These are phyloP conservation scores for Balanococcus diminutus DNA, from an alignment of 2,888 invertebrate genomes.

Conservation along the genomic window DNA sequence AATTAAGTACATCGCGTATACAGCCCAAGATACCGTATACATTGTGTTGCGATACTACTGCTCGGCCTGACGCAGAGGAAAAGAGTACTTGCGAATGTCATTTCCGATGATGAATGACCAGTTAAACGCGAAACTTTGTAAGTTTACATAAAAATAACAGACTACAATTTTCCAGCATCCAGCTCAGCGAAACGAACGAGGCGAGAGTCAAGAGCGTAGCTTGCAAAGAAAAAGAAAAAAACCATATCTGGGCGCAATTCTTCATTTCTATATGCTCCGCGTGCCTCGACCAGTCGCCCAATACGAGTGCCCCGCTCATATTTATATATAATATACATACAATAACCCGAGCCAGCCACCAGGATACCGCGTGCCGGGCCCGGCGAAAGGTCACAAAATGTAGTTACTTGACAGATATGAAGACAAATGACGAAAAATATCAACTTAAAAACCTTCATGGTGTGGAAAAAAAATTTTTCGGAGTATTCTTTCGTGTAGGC, in stretches of 20 bases:
- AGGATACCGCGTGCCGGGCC: not conserved
- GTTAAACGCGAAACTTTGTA: constrained; percentile 44
- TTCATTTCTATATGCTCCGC: constrained; percentile 25
- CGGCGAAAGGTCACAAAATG: constrained; percentile 34
- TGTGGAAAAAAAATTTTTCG: constrained; percentile 1
- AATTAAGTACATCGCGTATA: no score
- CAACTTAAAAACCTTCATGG: constrained; percentile 35
- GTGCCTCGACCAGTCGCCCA: no score
- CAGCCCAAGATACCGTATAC: no score
- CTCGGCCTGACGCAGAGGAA: no score
- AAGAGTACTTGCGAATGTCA: constrained; percentile 39
- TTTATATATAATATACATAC: not conserved
- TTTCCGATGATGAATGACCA: constrained; percentile 42
- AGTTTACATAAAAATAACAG: constrained; percentile 43
- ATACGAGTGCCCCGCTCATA: not conserved
- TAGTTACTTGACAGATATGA: constrained; percentile 44
- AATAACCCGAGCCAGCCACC: not conserved
- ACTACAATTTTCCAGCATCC: constrained; percentile 36
- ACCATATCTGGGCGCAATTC: constrained; percentile 23
- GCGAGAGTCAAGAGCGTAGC: not conserved
- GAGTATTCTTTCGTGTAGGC: not conserved
- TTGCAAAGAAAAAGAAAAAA: not conserved
- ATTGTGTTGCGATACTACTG: no score
- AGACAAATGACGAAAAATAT: constrained; percentile 43
- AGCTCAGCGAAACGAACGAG: constrained; percentile 4